Conservation (phyloP, 64 coral and sea anemone species). For the Stichodactyla mertensii region DNA sequence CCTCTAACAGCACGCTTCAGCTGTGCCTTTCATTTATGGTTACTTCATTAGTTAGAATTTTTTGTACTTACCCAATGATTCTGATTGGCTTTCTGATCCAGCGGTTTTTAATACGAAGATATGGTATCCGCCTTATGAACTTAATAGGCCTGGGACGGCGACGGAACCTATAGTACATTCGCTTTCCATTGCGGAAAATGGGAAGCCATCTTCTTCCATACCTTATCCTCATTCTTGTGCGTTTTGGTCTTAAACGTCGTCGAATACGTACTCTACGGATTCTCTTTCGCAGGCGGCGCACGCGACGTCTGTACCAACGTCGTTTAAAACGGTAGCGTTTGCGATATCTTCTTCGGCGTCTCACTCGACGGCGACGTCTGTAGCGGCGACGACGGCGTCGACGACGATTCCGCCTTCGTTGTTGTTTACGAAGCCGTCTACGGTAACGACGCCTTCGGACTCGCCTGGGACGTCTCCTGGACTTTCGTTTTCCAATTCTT, state of each 20-base stretch:
- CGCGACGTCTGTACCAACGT: neutral
- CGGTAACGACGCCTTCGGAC: neutral
- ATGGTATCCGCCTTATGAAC: neutral
- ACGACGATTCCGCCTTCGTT: neutral
- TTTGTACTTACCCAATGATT: neutral
- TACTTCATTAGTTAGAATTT: neutral
- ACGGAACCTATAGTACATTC: neutral
- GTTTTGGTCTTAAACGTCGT: neutral
- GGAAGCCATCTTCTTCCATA: neutral
- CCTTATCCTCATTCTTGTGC: neutral
- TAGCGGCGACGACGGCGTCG: neutral
- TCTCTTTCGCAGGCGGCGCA: neutral
- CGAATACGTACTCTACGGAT: neutral
- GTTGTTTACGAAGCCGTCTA: neutral
- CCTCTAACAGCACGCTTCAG: too few species aligned
- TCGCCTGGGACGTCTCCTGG: neutral
- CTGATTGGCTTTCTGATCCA: neutral
- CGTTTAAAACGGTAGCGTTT: neutral
- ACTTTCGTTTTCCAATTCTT: neutral
- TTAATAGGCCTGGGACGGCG: neutral
- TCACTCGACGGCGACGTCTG: neutral
- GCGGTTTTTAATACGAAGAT: neutral
- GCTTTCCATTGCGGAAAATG: neutral
- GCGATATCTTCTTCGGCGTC: neutral
- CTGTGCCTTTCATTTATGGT: too few species aligned